Conservation (phyloP, 2,113 vertebrate genomes). For the Mus pahari region DNA sequence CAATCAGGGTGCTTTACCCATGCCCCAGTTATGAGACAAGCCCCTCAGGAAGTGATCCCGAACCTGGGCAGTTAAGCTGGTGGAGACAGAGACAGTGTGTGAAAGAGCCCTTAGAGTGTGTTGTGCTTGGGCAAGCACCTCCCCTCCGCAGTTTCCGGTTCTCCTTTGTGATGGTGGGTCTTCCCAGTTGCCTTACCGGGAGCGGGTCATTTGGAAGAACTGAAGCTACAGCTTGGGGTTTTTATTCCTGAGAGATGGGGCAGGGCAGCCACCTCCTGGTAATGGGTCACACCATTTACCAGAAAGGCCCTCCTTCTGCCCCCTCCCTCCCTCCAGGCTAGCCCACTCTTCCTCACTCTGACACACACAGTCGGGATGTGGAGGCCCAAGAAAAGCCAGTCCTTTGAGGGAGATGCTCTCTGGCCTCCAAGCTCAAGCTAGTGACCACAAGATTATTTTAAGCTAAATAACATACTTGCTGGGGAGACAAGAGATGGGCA, state of each 20-base stretch:
- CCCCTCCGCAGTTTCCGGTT: not conserved
- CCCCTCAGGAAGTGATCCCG: too few species aligned
- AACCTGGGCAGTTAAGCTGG: not conserved
- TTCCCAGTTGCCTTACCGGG: not conserved
- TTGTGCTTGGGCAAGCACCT: not conserved
- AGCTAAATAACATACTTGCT: not conserved
- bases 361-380: not conserved
- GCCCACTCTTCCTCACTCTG: not conserved
- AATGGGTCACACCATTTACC: not conserved
- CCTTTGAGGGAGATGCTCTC: not conserved
- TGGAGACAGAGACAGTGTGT: not conserved
- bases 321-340: not conserved
- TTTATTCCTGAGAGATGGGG: not conserved
- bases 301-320: not conserved
- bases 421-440: not conserved
- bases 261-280: not conserved
- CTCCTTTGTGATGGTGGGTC: not conserved
- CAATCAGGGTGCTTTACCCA: not conserved
- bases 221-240: not conserved
- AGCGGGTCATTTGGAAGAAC: not conserved
- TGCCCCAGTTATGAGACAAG: not conserved
- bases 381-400: not conserved
- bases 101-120: rapidly evolving
- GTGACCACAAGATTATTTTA: not conserved
- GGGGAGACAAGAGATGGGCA: not conserved